phyloP scores from a whole-genome alignment of 2,113 vertebrate genomes.

The Syngnathoides biaculeatus region DNA sequence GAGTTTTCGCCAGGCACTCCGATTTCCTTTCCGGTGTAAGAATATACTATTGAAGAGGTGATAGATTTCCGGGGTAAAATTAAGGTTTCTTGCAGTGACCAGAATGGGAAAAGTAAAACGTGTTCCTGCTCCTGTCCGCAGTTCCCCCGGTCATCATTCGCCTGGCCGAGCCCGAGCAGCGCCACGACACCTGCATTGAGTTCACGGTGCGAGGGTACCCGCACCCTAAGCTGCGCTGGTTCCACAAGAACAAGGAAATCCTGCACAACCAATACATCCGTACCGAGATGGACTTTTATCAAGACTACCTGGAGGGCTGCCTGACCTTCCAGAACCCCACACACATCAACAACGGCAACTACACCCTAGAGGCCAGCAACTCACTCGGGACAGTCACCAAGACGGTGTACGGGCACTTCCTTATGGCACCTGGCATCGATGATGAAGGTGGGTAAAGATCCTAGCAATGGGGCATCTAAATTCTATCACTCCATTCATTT shows the following conservation, averaged over 20 bases:
- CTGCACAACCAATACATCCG: slow-evolving; percentile 82
- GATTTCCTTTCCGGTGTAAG: no score
- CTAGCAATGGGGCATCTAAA: not conserved
- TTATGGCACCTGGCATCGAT: slow-evolving; percentile 73
- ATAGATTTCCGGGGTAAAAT: no score
- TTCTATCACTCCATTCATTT: not conserved
- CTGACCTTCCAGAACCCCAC: slow-evolving; percentile 93
- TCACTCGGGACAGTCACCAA: slow-evolving; percentile 84
- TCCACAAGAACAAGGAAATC: slow-evolving; percentile 82
- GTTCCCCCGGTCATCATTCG: slow-evolving; percentile 90
- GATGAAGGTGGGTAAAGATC: slow-evolving; percentile 46
- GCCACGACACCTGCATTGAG: slow-evolving; percentile 91
- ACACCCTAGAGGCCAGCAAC: slow-evolving; percentile 91
- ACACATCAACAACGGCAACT: slow-evolving; percentile 96
- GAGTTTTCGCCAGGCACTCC: no score
- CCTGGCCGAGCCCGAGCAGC: slow-evolving; percentile 85
- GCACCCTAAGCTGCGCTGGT: slow-evolving; percentile 87
- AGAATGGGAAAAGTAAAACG: not conserved
- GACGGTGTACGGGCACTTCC: slow-evolving; percentile 91
- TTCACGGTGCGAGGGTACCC: slow-evolving; percentile 92
- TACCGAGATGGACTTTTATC: slow-evolving; percentile 85
- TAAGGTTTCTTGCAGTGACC: not conserved
- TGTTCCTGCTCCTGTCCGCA: slow-evolving; percentile 41
- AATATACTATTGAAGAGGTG: no score
- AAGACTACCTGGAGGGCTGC: slow-evolving; percentile 89